Evolutionary conservation across 2,797 vertebrate species (phyloP), one percentile per base, ranked within the genome.

Genomic region (Adrianichthys oophorus): DNA sequence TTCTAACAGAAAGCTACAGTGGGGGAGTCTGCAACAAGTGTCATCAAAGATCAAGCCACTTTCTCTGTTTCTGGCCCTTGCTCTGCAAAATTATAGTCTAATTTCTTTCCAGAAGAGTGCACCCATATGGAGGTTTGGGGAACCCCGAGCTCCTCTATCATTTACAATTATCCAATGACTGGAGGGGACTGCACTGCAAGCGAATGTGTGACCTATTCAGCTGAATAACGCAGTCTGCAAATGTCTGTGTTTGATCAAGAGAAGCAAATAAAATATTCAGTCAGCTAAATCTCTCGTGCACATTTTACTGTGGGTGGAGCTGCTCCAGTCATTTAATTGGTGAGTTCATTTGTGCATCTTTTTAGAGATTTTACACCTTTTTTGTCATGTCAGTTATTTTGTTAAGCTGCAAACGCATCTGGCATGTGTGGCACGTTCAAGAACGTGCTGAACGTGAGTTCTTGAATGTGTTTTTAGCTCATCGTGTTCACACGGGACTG

Each of bases 31-130:
- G 32, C 32, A 37, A 37, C 32, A 37, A 37, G 32, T 13, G 4
- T 12, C 32, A 37, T 37, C 10, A 12, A 10, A 13, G 32, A 37
- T 37, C 32, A 37, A 2, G 59, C 13, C 59, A 60, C 62, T 42
- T 52, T 51, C 60, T 15, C 13, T 52, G 65, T 51, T 80, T 52
- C 61, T 70, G 74, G 66, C 60, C 56, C 61, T 65, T 57, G 50
- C 72, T 65, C 78, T 75, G 55, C 65, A 67, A 74, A 86, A 82
- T 85, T 80, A 89, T 89, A 79, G 75, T 85, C 73, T 81, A 84
- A 87, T 87, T 83, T 56, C 64, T 88, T 89, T 87, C 84, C 79
- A 85, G 83, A 69, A 76, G 80, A 82, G 70, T 83, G 80, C 82
- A 79, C 78, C 78, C 82, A 83, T 89, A 79, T 85, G 80, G 74